Base-by-base conservation (phyloP, 2,888 invertebrate genomes). In the Ligdia adustata region DNA sequence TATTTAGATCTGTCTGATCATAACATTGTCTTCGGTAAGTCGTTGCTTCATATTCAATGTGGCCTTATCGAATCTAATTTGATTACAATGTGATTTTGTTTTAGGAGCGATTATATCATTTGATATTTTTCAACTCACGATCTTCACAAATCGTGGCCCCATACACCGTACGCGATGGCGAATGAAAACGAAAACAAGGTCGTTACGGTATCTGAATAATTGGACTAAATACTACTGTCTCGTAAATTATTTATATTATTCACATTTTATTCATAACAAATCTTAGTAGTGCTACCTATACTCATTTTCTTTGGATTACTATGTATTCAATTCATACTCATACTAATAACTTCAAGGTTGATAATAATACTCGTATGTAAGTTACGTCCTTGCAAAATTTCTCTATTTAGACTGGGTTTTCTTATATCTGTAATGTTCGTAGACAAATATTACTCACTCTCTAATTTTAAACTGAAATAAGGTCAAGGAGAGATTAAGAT, bases 111-210 rank as follows among this genome's bases (percentile, higher is more conserved):
- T 78, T 75, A 69, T 82, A 71, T 79, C 75, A 82, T 62, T 69
- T 66, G 60, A 66, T 64, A 61, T 64, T 66, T 69, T 64, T 60
- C 60, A 73, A 68, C 70, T 62, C 71, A 60, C 68, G 63, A n/a
- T n/a, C n/a, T n/a, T 68, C 66, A 69, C 70, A 57, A 57, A 57
- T 63, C 62, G 61, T 55, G 64, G 55, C 57, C 50, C 52, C 51
- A 49, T 53, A 52, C 39, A 55, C 44, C 47, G 52, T 53, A 52
- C 38, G 55, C 46, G 57, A 64, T 66, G 64, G 57, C 56, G 62
- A 86, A 85, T 72, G 85, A 88, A 88, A 88, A 75, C 64, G 85
- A 87, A 87, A 85, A 79, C 86, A 86, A 88, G 87, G 88, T 77
- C 87, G 84, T 65, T 75, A 84, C 83, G 83, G 79, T 69, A 66